Conservation (phyloP, 2,113 vertebrate genomes). For the Diadophis punctatus region DNA sequence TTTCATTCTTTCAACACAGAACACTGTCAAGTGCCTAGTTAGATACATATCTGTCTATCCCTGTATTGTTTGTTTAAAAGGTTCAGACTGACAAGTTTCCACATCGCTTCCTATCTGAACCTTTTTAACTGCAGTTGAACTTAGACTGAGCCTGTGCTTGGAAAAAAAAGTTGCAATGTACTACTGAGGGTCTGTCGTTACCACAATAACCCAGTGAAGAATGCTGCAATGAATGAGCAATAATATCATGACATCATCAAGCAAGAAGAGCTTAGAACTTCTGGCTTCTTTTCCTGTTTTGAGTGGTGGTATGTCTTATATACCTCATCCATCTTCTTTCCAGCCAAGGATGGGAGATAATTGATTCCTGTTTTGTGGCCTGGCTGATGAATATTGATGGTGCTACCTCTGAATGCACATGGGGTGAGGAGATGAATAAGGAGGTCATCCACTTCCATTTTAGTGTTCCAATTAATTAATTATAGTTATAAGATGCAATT, state of each 20-base stretch:
- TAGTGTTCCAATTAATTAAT: background rate
- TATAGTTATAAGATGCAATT: background rate
- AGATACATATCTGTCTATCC: background rate
- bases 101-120: background rate
- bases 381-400: background rate
- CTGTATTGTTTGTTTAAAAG: background rate
- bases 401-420: background rate
- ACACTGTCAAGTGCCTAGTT: too few species aligned
- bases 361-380: background rate
- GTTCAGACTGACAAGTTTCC: background rate
- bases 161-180: background rate
- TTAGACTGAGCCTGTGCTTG: background rate
- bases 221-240: background rate
- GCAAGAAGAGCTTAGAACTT: background rate
- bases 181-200: background rate
- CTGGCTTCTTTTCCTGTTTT: background rate
- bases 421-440: background rate
- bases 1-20: background rate
- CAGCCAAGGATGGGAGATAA: background rate
- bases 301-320: background rate
- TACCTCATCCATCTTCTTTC: background rate
- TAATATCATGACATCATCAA: background rate
- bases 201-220: background rate
- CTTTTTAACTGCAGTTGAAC: background rate
- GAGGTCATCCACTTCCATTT: background rate